These are phyloP conservation scores for Andrena camellia DNA, from an alignment of 2,888 invertebrate species.

Conservation along the genomic window DNA sequence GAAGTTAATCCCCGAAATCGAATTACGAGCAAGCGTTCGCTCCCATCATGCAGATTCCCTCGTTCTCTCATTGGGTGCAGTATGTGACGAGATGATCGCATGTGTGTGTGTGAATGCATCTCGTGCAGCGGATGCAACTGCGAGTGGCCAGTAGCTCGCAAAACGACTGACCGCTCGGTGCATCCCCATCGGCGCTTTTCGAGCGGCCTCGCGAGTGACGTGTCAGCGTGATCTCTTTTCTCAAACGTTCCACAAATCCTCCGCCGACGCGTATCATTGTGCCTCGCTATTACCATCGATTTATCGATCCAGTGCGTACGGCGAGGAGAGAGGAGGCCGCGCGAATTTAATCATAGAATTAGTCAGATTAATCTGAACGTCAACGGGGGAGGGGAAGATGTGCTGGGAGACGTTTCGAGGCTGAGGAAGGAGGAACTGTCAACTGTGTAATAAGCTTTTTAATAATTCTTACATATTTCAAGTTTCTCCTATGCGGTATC, in stretches of 20 bases:
- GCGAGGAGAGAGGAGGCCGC: too few species aligned
- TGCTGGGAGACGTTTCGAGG: background rate
- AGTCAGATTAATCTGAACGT: background rate
- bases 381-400: background rate
- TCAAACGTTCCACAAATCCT: background rate
- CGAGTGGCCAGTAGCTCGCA: constrained; percentile 83
- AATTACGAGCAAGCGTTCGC: constrained; percentile 63
- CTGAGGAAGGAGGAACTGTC: background rate
- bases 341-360: background rate
- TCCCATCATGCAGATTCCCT: constrained; percentile 63
- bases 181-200: constrained; percentile 55
- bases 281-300: background rate
- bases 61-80: constrained; percentile 61
- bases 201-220: constrained; percentile 44
- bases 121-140: constrained; percentile 83
- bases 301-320: background rate
- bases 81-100: constrained; percentile 69
- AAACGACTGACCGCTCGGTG: constrained; percentile 78
- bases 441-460: constrained; percentile 47
- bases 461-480: constrained; percentile 35
- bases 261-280: background rate
- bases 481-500: constrained; percentile 47
- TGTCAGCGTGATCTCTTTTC: constrained; percentile 1
- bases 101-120: constrained; percentile 83
- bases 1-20: constrained; percentile 46